These are phyloP conservation scores for Plebejus argus DNA, from an alignment of 2,888 invertebrate genomes.

Conservation along the genomic window DNA sequence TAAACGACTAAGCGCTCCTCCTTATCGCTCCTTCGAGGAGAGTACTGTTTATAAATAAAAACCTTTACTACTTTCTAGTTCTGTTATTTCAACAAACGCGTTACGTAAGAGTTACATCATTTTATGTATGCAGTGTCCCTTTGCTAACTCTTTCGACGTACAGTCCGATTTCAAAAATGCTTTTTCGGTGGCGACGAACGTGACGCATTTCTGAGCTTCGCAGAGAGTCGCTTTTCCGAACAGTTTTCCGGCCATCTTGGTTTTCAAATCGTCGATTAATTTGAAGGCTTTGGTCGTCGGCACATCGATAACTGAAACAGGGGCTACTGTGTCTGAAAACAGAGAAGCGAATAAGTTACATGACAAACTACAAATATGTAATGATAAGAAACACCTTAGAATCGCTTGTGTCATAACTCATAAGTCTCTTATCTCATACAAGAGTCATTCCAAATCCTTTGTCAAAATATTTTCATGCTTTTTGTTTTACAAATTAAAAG, in stretches of 20 bases:
- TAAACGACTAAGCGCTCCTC: slow-evolving; percentile 39
- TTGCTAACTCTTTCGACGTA: slow-evolving; percentile 55
- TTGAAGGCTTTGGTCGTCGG: slow-evolving; percentile 68
- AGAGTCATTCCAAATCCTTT: not conserved
- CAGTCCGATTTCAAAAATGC: slow-evolving; percentile 63
- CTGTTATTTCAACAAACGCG: slow-evolving; percentile 37
- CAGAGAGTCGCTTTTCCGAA: slow-evolving; percentile 71
- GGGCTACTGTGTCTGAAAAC: slow-evolving; percentile 63
- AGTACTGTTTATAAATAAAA: slow-evolving; percentile 45
- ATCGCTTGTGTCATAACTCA: not conserved
- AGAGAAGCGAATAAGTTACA: slow-evolving; percentile 33
- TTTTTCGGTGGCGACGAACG: slow-evolving; percentile 63
- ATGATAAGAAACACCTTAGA: not conserved
- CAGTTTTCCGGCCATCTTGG: slow-evolving; percentile 66
- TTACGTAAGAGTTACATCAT: slow-evolving; percentile 49
- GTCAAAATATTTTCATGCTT: not conserved
- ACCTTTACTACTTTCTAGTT: slow-evolving; percentile 37
- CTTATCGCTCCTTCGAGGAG: slow-evolving; percentile 42
- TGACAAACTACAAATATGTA: not conserved
- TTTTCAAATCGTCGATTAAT: slow-evolving; percentile 69
- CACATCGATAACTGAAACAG: slow-evolving; percentile 70
- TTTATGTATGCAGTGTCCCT: slow-evolving; percentile 64
- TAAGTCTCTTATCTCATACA: too few relatives aligned
- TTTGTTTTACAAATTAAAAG: too few relatives aligned
- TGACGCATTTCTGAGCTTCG: slow-evolving; percentile 65